These are phyloP conservation scores for Ranitomeya variabilis DNA, from an alignment of 2,113 vertebrate genomes.

Conservation along the genomic window DNA sequence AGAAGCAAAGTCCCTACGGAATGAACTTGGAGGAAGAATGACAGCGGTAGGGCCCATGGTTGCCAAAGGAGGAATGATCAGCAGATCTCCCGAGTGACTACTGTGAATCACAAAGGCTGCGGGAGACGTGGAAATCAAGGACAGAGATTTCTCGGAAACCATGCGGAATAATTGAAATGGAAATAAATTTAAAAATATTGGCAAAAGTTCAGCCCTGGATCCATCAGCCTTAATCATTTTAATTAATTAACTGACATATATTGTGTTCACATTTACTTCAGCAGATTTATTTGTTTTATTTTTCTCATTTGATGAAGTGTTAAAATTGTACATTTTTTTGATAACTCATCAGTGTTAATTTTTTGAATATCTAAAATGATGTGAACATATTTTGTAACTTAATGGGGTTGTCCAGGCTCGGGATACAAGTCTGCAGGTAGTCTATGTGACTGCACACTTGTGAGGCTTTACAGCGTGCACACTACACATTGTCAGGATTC, in stretches of 20 bases:
- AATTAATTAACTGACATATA: background rate
- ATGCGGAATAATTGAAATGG: background rate
- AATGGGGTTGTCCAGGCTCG: too few species aligned
- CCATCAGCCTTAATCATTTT: background rate
- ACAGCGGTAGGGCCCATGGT: background rate
- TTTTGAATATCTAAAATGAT: too few species aligned
- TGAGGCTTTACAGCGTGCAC: too few species aligned
- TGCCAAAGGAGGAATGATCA: background rate
- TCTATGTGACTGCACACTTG: too few species aligned
- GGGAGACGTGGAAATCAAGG: background rate
- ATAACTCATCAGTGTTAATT: too few species aligned
- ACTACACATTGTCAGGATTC: too few species aligned
- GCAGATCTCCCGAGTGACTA: background rate
- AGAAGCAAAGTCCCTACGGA: background rate
- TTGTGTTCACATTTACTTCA: background rate
- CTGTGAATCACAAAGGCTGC: background rate
- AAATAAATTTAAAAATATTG: background rate
- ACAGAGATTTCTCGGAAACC: background rate
- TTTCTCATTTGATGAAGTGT: too few species aligned
- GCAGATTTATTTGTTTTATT: too few species aligned
- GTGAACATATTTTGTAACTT: too few species aligned
- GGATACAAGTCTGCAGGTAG: too few species aligned
- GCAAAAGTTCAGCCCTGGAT: background rate
- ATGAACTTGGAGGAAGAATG: background rate
- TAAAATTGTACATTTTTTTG: too few species aligned